Evolutionary conservation across 2,113 vertebrate genomes (phyloP).

Genomic region (Pluvialis apricaria): DNA sequence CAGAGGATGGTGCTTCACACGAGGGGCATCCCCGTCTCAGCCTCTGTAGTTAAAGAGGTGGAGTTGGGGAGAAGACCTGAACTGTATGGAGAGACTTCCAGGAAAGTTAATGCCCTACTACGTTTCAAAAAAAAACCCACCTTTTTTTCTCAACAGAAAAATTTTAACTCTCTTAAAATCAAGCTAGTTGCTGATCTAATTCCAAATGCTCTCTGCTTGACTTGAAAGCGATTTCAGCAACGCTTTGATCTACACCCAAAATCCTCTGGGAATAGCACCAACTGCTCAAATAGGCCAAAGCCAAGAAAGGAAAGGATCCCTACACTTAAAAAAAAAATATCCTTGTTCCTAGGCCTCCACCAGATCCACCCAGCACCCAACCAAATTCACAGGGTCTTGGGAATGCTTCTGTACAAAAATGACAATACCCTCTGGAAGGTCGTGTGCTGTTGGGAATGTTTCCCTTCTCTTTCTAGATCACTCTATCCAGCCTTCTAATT

Average conservation of each 20-base stretch:
- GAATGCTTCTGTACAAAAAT: not conserved
- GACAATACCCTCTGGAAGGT: not conserved
- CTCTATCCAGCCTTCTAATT: constrained; percentile 46
- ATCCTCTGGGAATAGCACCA: constrained; percentile 55
- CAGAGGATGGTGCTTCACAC: not conserved
- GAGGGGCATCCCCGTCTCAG: not conserved
- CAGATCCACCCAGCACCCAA: not conserved
- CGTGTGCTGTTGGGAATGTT: not conserved
- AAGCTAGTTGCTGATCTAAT: constrained; percentile 49
- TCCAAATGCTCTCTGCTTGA: constrained; percentile 51
- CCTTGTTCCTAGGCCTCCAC: not conserved
- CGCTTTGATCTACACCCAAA: constrained; percentile 64
- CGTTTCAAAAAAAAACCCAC: not conserved
- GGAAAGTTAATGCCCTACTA: not conserved
- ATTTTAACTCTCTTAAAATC: constrained; percentile 32
- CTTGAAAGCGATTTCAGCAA: constrained; percentile 61
- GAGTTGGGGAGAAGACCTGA: not conserved
- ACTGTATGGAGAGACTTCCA: not conserved
- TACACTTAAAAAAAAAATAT: not conserved
- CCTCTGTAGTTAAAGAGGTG: not conserved
- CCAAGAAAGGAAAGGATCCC: constrained; percentile 14
- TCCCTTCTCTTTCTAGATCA: not conserved
- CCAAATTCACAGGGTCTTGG: not conserved
- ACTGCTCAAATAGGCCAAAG: constrained; percentile 42
- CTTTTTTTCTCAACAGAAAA: not conserved